Evolutionary conservation across 2,797 vertebrate genomes (phyloP).

Genomic region (Linurgus olivaceus): DNA sequence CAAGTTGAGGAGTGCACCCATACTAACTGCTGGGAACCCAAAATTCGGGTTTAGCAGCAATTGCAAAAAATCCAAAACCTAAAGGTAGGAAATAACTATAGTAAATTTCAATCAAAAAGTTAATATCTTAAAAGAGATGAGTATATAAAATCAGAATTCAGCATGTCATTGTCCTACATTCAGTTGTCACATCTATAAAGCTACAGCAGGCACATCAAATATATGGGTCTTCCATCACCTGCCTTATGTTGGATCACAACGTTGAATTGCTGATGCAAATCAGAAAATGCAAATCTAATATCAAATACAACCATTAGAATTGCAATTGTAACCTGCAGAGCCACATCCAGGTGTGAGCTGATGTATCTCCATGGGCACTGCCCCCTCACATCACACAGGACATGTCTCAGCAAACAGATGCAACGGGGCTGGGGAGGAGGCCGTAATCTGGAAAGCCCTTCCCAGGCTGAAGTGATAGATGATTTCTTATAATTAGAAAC

Average conservation of each 20-base stretch:
- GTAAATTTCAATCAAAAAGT: not conserved
- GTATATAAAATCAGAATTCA: not conserved
- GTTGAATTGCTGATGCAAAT: not conserved
- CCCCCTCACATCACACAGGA: not conserved
- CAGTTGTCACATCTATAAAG: not conserved
- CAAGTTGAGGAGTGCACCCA: not conserved
- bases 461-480: not conserved
- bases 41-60: not conserved
- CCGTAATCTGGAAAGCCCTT: not conserved
- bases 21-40: not conserved
- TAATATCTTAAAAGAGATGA: not conserved
- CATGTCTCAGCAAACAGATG: not conserved
- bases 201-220: not conserved
- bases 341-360: not conserved
- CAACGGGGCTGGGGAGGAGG: accelerated
- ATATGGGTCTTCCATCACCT: not conserved
- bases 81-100: not conserved
- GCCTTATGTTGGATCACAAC: not conserved
- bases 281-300: not conserved
- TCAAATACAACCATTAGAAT: not conserved
- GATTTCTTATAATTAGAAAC: not conserved
- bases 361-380: not conserved
- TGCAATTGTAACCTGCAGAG: not conserved
- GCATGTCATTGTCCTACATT: not conserved
- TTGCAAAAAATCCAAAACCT: not conserved